Base-by-base conservation (phyloP, 2,113 vertebrate genomes). In the Danionella cerebrum region DNA sequence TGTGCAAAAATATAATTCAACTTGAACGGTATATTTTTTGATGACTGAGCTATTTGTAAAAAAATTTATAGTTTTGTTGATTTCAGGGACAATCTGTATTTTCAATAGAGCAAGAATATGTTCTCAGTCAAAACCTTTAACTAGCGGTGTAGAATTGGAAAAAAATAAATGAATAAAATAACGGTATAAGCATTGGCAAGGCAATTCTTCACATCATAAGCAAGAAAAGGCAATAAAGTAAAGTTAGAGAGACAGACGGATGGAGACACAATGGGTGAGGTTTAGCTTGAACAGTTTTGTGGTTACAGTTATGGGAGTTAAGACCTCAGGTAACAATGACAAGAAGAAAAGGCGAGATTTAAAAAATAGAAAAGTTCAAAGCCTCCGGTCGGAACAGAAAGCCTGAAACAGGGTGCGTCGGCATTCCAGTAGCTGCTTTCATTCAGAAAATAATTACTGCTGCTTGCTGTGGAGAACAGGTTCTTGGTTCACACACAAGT, bases 391-490 rank as follows among this genome's bases (percentile, higher is more conserved):
- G 18, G 16, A 58, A 24, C 35, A 41, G 29, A 58, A 29, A 58
- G 24, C 27, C 59, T 14, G 45, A 69, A 38, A 6, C 38, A 38
- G 60, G 53, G 72, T 53, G 66, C 50, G 72, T 44, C 72, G 21
- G 29, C 66, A 65, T 65, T 74, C 59, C 36, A 44, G 24, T 41
- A 18, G 14, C 57, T 50, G 10, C 25, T 16, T 69, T 65, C 60
- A 53, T 59, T 74, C 52, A 59, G 22, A 52, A 39, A 45, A 45
- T 58, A 74, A 74, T 51, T 52, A 52, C 62, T 59, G 19, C 53
- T 19, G 19, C 42, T 22, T 59, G 27, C 19, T 45, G 16, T 22
- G 18, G 27, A 3, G 29, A 45, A 58, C 45, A 52, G 22, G 36
- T 51, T 38, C 58, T 19, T 33, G 33, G 39, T 63, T 58, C 41